These are phyloP conservation scores for Cynoglossus semilaevis DNA, from an alignment of 2,113 vertebrate species.

Conservation along the genomic window DNA sequence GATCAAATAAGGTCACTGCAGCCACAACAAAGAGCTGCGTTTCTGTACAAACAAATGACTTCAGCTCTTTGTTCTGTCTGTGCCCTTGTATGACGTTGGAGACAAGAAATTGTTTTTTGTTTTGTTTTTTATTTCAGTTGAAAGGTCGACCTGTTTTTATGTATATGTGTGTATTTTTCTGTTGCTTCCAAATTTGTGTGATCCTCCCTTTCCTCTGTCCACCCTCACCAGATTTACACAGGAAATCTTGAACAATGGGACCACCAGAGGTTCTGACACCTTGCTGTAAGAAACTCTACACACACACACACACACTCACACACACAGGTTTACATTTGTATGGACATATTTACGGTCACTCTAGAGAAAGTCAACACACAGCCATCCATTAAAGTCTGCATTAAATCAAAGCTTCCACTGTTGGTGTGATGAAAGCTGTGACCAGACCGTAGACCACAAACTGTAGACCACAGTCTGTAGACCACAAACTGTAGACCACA, in stretches of 20 bases:
- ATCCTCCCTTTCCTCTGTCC: slow-evolving; percentile 68
- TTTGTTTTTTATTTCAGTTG: no score
- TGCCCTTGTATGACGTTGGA: no score
- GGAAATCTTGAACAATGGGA: slow-evolving; percentile 73
- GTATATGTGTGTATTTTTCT: slow-evolving; percentile 13
- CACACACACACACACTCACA: slow-evolving; percentile 11
- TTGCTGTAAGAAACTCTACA: slow-evolving; percentile 42
- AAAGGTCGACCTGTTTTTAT: no score
- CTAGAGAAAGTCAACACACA: slow-evolving; percentile 9
- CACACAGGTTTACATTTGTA: slow-evolving; percentile 15
- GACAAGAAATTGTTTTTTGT: no score
- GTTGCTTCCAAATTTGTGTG: slow-evolving; percentile 29
- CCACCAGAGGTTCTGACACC: slow-evolving; percentile 43
- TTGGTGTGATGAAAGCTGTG: slow-evolving; percentile 5
- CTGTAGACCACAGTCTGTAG: no score
- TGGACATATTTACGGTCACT: slow-evolving; percentile 6
- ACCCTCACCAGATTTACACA: slow-evolving; percentile 42
- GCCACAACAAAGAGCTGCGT: no score
- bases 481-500: no score
- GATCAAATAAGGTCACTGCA: no score
- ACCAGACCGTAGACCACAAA: slow-evolving; percentile 3
- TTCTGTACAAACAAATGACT: no score
- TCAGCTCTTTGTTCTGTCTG: no score
- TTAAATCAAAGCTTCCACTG: slow-evolving; percentile 15
- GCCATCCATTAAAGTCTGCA: slow-evolving; percentile 3